A percentile compares a stretch with the other conserved stretches of the same genome.
phyloP scores from a whole-genome alignment of 2,113 vertebrate species.

The Ancistrus triradiatus region DNA sequence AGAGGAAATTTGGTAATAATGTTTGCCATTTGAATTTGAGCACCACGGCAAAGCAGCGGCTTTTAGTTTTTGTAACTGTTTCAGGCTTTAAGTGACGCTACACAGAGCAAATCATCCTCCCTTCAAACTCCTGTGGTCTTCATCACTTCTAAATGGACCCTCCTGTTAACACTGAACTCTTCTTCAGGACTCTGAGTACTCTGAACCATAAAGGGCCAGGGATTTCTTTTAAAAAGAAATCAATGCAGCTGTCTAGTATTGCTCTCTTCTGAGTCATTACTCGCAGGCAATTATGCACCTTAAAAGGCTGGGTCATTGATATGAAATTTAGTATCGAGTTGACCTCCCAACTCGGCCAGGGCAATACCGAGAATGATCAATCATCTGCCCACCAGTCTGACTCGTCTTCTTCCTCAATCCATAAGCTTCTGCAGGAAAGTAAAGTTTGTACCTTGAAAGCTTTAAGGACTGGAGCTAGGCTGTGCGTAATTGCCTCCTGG shows the following conservation, averaged over 20 bases:
- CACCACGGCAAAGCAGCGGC: too few relatives aligned
- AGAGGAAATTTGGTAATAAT: too few relatives aligned
- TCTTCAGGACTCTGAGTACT: background rate
- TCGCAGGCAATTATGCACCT: slow-evolving; percentile 52
- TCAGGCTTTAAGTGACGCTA: too few relatives aligned
- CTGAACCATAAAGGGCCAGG: background rate
- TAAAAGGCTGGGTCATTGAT: slow-evolving; percentile 56
- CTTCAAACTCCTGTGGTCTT: too few relatives aligned
- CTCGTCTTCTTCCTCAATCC: slow-evolving; percentile 54
- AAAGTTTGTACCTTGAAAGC: slow-evolving; percentile 39
- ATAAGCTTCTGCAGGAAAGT: slow-evolving; percentile 57
- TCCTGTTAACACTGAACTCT: background rate
- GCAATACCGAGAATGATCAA: slow-evolving; percentile 51
- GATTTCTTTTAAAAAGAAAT: slow-evolving; percentile 37
- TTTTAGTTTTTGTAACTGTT: too few relatives aligned
- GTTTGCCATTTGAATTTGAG: too few relatives aligned
- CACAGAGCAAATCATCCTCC: too few relatives aligned
- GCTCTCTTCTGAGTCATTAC: slow-evolving; percentile 44
- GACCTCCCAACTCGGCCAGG: slow-evolving; percentile 38
- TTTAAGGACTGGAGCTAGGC: slow-evolving; percentile 23
- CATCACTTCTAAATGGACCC: background rate
- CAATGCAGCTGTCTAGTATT: slow-evolving; percentile 16
- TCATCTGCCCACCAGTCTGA: slow-evolving; percentile 44
- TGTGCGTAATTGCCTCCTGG: slow-evolving; percentile 55
- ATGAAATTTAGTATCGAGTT: slow-evolving; percentile 51